These are phyloP conservation scores for Chloroclysta siterata DNA, from an alignment of 2,888 invertebrate species.

Conservation along the genomic window DNA sequence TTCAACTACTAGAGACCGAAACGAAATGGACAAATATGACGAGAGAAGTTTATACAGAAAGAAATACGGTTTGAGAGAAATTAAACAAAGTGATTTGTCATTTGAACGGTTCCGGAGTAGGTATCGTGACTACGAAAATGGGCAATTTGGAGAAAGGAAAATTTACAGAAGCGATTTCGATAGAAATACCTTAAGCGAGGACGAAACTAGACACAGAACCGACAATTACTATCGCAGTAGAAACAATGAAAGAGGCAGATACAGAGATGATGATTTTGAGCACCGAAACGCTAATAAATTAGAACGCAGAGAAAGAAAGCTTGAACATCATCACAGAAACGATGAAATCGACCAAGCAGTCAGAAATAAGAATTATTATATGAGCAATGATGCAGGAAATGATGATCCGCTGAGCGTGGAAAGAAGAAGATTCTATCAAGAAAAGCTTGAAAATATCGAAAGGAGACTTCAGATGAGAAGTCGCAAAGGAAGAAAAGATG, in stretches of 20 bases:
- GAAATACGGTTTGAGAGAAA: constrained; percentile 19
- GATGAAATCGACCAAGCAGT: constrained; percentile 24
- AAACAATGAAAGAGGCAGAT: neutral
- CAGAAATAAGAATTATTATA: constrained; percentile 35
- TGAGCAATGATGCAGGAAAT: constrained; percentile 31
- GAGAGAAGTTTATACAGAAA: constrained; percentile 13
- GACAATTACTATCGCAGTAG: constrained; percentile 10
- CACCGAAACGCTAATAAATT: constrained; percentile 7
- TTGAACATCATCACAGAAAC: constrained; percentile 7
- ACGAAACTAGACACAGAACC: constrained; percentile 14
- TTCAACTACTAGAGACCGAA: constrained; percentile 17
- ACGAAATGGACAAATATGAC: constrained; percentile 21
- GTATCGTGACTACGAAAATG: constrained; percentile 15
- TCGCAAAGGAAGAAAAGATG: constrained; percentile 45
- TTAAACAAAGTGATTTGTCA: constrained; percentile 29
- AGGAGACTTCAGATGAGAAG: constrained; percentile 49
- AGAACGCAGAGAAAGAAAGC: neutral
- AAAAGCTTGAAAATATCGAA: constrained; percentile 63
- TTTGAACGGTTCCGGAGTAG: constrained; percentile 17
- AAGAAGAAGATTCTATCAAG: constrained; percentile 66
- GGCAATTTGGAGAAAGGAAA: constrained; percentile 32
- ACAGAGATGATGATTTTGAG: constrained; percentile 10
- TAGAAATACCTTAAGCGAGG: constrained; percentile 27
- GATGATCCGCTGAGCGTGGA: constrained; percentile 54
- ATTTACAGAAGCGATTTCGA: constrained; percentile 29